Evolutionary conservation across 2,113 vertebrate genomes (phyloP).

Genomic region (Alosa alosa): DNA sequence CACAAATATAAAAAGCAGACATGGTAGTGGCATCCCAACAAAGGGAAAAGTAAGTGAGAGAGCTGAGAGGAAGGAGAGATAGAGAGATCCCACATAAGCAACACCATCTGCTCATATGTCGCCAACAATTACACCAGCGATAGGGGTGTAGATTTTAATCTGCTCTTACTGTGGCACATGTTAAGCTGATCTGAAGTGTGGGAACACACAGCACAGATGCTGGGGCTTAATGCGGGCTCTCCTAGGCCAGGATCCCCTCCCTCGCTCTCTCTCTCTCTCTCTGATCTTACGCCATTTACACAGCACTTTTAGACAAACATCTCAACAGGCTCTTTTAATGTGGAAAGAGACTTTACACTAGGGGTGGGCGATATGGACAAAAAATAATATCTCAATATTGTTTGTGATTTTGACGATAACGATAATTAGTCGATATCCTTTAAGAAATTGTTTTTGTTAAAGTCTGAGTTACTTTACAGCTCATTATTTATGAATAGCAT

Average conservation of each 20-base stretch:
- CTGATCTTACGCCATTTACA: neutral
- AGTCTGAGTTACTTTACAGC: too few species aligned
- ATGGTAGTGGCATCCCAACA: neutral
- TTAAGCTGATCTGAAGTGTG: neutral
- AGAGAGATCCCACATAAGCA: neutral
- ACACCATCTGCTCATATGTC: neutral
- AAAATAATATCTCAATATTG: too few species aligned
- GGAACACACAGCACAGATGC: neutral
- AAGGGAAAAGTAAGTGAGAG: neutral
- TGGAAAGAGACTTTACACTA: neutral
- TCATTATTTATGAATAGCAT: too few species aligned
- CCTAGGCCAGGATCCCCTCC: neutral
- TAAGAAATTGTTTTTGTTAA: too few species aligned
- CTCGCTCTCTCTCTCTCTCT: too few species aligned
- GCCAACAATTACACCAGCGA: neutral
- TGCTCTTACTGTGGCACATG: constrained; percentile 8
- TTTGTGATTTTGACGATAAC: too few species aligned
- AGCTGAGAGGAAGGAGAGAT: neutral
- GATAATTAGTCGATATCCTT: too few species aligned
- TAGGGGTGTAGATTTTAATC: neutral
- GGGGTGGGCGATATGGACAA: too few species aligned
- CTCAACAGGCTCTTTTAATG: neutral
- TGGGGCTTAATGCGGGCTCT: neutral
- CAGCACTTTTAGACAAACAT: neutral
- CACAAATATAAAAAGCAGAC: too few species aligned